These are phyloP conservation scores for Allacma fusca DNA, from an alignment of 2,888 invertebrate genomes.

Conservation along the genomic window DNA sequence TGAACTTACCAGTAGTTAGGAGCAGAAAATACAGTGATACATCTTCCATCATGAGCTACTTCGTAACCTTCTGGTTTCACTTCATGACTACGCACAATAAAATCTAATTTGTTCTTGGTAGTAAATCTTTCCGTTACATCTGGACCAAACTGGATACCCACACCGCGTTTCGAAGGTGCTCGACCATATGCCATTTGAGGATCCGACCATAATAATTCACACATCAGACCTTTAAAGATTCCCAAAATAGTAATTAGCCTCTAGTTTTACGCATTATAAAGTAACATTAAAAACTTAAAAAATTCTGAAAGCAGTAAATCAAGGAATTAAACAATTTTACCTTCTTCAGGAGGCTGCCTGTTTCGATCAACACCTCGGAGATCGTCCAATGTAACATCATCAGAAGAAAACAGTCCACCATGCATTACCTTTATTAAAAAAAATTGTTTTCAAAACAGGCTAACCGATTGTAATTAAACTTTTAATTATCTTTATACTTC, in stretches of 20 bases:
- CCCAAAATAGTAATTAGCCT: too few species aligned
- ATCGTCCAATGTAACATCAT: constrained; percentile 91
- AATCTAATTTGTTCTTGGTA: constrained; percentile 84
- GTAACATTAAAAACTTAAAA: too few species aligned
- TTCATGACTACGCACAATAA: constrained; percentile 95
- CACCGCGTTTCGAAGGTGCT: constrained; percentile 94
- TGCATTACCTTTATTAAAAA: constrained; percentile 83
- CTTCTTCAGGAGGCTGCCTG: constrained; percentile 96
- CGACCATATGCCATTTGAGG: constrained; percentile 90
- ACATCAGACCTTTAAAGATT: constrained; percentile 96
- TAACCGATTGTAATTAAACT: too few species aligned
- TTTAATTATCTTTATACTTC: not conserved
- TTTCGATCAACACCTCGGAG: constrained; percentile 89
- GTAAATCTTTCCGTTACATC: constrained; percentile 92
- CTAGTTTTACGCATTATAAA: too few species aligned
- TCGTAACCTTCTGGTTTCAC: constrained; percentile 98
- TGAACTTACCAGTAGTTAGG: constrained; percentile 93
- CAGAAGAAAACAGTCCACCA: constrained; percentile 94
- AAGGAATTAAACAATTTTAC: constrained; percentile 65
- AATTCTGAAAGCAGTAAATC: too few species aligned
- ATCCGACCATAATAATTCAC: constrained; percentile 98
- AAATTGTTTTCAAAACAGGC: not conserved
- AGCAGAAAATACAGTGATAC: constrained; percentile 98
- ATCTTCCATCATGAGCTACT: constrained; percentile 90
- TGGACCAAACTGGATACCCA: constrained; percentile 98